Base-by-base conservation (phyloP, 2,113 vertebrate genomes). In the Chlamydotis undulata region DNA sequence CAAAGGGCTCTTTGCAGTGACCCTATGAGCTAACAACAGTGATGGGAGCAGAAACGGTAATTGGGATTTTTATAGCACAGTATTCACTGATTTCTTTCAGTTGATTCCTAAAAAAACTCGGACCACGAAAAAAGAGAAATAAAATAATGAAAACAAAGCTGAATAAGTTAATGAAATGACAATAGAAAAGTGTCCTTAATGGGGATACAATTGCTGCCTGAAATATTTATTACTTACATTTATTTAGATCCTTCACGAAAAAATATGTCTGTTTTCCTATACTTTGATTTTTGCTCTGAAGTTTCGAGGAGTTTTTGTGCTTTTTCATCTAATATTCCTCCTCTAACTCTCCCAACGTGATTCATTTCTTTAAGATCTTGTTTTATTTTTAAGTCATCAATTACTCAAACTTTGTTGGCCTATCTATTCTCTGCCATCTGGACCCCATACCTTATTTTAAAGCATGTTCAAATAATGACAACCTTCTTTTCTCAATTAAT, bases 301-400 rank as follows among this genome's bases (percentile, higher is more conserved):
- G 93, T 96, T 94, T 78, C 17, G 24, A 78, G 90, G 93, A 94
- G 91, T 93, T 97, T 96, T 97, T 92, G 60, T 93, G 96, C 83
- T 97, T 97, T 97, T 98, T 97, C 97, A 97, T 97, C 94, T 97
- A 96, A 97, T 97, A 98, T 98, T 98, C 98, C 97, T 98, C 97
- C 97, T 98, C 98, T 97, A 95, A 98, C 98, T 98, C 98, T 97
- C 98, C 97, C 96, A 96, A 97, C 83, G 97, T 98, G 98, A 98
- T 97, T 97, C 98, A 97, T 98, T 98, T 97, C 97, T 98, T 97
- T 97, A 97, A 98, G 98, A 98, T 98, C 98, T 97, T 97, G 97
- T 98, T 99, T 98, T 98, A 98, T 99, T 98, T 98, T 98, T 98
- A 98, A 99, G 98, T 98, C 98, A 99, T 99, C 98, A 98, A 98